A percentile compares a stretch with the other conserved stretches of the same genome.
Evolutionary conservation across 2,113 vertebrate genomes (phyloP).

Genomic region (Xyliphius kryptos): DNA sequence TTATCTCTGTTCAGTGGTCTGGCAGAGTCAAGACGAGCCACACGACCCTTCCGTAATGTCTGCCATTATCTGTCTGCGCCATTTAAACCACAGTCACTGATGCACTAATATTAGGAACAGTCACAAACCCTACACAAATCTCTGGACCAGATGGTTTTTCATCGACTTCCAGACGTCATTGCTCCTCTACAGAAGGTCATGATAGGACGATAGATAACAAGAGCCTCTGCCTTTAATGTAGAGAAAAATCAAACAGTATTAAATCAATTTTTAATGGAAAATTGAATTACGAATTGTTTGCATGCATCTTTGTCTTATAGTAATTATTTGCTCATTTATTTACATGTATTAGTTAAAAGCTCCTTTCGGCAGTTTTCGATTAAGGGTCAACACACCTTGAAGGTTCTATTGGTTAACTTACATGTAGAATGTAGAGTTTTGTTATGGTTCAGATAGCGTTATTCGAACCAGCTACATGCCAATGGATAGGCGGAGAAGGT

Average conservation of each 20-base stretch:
- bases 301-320: background rate
- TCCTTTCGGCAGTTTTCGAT: too few relatives aligned
- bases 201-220: background rate
- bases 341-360: background rate
- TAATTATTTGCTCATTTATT: background rate
- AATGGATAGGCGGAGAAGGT: too few relatives aligned
- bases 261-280: background rate
- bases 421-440: too few relatives aligned
- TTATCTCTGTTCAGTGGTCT: conserved; percentile 5
- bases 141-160: background rate
- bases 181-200: background rate
- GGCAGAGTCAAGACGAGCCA: background rate
- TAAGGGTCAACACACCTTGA: too few relatives aligned
- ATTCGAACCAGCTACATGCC: too few relatives aligned
- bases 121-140: background rate
- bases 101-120: conserved; percentile 13
- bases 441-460: too few relatives aligned
- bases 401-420: too few relatives aligned
- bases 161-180: background rate
- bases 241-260: background rate
- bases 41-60: background rate
- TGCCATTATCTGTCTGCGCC: conserved; percentile 10
- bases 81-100: conserved; percentile 18
- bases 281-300: background rate
- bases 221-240: background rate